Evolutionary conservation across 2,888 invertebrate genomes (phyloP).

Genomic region (Psylliodes chrysocephalus): DNA sequence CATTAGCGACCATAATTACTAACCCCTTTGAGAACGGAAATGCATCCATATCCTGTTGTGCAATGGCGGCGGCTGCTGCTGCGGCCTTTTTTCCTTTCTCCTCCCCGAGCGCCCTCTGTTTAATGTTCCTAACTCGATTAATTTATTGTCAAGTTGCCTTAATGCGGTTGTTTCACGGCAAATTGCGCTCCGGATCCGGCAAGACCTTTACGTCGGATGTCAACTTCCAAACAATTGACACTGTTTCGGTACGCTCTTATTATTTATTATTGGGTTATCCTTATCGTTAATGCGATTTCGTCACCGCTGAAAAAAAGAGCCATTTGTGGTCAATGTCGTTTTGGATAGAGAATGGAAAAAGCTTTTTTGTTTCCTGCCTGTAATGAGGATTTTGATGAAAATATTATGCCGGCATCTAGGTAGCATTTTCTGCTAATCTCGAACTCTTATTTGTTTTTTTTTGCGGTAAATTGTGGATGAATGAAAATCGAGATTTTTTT

Average conservation of each 20-base stretch:
- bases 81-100: conserved; percentile 32
- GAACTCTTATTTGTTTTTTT: not conserved
- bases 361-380: not conserved
- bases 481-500: too few relatives aligned
- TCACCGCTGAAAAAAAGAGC: not conserved
- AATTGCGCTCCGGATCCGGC: conserved; percentile 57
- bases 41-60: conserved; percentile 76
- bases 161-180: conserved; percentile 62
- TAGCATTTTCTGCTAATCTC: not conserved
- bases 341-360: not conserved
- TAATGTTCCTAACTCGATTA: conserved; percentile 65
- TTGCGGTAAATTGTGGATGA: too few relatives aligned
- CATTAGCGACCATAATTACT: conserved; percentile 75
- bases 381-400: conserved; percentile 4
- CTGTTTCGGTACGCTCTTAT: not conserved
- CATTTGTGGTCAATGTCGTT: not conserved
- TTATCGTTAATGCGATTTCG: not conserved
- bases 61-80: conserved; percentile 46
- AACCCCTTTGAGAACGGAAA: conserved; percentile 73
- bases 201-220: conserved; percentile 54
- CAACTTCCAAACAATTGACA: conserved; percentile 37
- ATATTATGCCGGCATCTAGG: not conserved
- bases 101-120: conserved; percentile 60
- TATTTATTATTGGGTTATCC: conserved; percentile 7
- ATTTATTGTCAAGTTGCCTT: conserved; percentile 65